Evolutionary conservation across 2,888 invertebrate genomes (phyloP).

Genomic region (Hetaerina titia): DNA sequence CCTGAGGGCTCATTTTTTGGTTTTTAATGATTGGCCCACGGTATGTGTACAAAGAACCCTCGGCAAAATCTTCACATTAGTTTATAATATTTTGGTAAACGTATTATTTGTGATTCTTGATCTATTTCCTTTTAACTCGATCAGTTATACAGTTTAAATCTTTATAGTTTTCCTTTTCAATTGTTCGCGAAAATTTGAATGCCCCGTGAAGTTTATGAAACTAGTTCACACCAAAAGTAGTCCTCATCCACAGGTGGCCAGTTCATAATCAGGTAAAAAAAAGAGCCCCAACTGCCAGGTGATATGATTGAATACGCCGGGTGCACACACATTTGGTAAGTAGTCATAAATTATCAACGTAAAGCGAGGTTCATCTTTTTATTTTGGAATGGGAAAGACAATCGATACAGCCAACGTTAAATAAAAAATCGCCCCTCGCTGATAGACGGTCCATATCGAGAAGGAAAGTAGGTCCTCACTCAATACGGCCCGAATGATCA

Average conservation of each 20-base stretch:
- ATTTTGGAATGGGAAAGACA: background rate
- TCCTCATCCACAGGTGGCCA: background rate
- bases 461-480: conserved; percentile 6
- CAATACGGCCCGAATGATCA: background rate
- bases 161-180: background rate
- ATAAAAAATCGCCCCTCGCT: background rate
- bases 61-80: too few relatives aligned
- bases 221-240: background rate
- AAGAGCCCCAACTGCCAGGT: background rate
- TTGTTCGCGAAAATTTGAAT: background rate
- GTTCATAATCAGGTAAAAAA: background rate
- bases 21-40: too few relatives aligned
- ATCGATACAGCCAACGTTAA: background rate
- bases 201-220: background rate
- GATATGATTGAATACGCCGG: background rate
- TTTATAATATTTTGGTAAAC: too few relatives aligned
- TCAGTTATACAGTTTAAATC: too few relatives aligned
- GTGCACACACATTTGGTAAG: background rate
- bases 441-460: background rate
- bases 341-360: background rate
- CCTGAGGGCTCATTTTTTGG: too few relatives aligned
- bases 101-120: too few relatives aligned
- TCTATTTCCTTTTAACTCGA: too few relatives aligned
- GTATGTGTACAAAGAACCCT: too few relatives aligned
- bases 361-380: background rate